A percentile compares a stretch with the other conserved stretches of the same genome.
Evolutionary conservation across 2,113 vertebrate genomes (phyloP).

Genomic region (Chlorodrepanis virens): DNA sequence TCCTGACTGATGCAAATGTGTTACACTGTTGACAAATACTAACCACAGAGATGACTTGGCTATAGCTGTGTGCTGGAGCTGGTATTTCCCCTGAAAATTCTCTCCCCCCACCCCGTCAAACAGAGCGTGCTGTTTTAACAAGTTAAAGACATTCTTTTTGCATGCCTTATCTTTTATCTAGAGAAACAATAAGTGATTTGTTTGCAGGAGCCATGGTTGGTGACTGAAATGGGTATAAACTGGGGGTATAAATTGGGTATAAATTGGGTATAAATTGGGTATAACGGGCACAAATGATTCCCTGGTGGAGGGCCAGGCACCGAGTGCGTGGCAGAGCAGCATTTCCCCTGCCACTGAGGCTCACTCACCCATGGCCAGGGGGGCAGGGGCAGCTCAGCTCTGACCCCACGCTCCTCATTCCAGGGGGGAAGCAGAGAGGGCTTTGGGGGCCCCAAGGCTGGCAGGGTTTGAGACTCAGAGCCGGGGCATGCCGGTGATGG

Average conservation of each 20-base stretch:
- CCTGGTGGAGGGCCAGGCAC: background rate
- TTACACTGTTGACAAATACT: conserved; percentile 61
- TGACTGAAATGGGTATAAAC: background rate
- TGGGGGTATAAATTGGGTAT: too few species aligned
- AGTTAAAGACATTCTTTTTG: background rate
- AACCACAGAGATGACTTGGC: conserved; percentile 53
- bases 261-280: background rate
- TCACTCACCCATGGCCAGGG: background rate
- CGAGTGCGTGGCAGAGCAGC: background rate
- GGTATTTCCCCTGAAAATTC: conserved; percentile 50
- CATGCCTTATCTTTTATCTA: background rate
- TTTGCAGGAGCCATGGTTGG: background rate
- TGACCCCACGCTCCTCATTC: background rate
- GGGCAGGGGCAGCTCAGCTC: background rate
- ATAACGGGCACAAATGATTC: too few species aligned
- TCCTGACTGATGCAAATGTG: conserved; percentile 61
- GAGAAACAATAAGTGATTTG: background rate
- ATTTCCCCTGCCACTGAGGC: background rate
- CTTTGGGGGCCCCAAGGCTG: background rate
- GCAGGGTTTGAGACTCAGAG: background rate
- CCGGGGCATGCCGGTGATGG: background rate
- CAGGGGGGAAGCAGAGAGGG: background rate
- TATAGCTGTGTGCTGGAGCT: conserved; percentile 14
- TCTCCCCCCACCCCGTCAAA: background rate
- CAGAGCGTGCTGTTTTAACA: background rate